Conservation (phyloP, 1,140 invertebrate genomes). For the Drosophila triauraria region DNA sequence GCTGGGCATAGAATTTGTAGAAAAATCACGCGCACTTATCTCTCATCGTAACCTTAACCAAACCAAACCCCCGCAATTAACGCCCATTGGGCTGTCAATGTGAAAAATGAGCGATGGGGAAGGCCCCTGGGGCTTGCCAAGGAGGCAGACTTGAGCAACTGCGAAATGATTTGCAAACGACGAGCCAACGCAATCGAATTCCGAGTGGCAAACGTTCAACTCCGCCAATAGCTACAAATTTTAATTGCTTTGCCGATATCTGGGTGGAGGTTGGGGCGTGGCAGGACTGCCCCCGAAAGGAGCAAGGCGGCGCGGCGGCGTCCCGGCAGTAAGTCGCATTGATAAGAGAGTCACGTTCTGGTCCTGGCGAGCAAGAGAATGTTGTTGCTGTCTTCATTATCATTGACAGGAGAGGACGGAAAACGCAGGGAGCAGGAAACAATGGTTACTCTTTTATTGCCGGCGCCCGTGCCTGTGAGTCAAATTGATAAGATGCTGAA, state of each 20-base stretch:
- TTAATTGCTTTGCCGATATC: conserved; percentile 77
- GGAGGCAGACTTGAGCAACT: conserved; percentile 55
- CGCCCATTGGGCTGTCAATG: conserved; percentile 78
- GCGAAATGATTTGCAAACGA: conserved; percentile 81
- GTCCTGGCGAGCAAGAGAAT: conserved; percentile 52
- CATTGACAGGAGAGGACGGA: conserved; percentile 63
- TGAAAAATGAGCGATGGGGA: conserved; percentile 70
- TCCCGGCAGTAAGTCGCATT: conserved; percentile 66
- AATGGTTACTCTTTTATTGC: conserved; percentile 83
- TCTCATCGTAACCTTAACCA: conserved; percentile 61
- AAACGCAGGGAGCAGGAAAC: conserved; percentile 31
- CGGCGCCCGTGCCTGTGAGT: conserved; percentile 66
- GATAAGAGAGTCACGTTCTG: conserved; percentile 80
- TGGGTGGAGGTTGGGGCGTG: conserved; percentile 10
- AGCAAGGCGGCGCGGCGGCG: conserved; percentile 13
- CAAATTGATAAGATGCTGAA: conserved; percentile 82
- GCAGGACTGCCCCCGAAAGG: conserved; percentile 21
- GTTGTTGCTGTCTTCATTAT: conserved; percentile 80
- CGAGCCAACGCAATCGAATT: conserved; percentile 71
- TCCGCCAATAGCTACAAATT: conserved; percentile 76
- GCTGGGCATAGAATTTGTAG: conserved; percentile 71
- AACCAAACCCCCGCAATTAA: conserved; percentile 78
- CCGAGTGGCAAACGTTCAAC: conserved; percentile 39
- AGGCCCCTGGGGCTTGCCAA: conserved; percentile 16
- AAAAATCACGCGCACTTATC: conserved; percentile 84